phyloP scores from a whole-genome alignment of 2,888 invertebrate genomes.

The Cancer borealis region DNA sequence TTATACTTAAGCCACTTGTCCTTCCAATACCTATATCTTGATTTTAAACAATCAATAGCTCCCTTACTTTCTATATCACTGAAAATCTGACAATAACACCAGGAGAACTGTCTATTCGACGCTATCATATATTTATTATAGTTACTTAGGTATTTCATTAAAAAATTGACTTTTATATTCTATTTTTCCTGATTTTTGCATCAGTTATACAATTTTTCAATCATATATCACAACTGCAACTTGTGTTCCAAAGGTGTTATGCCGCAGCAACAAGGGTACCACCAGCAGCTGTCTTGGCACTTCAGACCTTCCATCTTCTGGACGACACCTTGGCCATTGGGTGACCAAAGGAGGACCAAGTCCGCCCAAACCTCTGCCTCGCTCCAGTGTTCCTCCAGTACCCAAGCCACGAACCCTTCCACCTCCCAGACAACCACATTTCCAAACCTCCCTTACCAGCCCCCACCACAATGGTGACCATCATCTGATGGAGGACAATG shows the following conservation, averaged over 20 bases:
- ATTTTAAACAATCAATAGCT: too few species aligned
- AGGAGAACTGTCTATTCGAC: too few species aligned
- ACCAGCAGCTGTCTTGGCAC: constrained; percentile 9
- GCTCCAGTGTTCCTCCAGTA: constrained; percentile 54
- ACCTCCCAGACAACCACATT: background rate
- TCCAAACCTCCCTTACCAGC: background rate
- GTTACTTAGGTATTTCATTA: too few species aligned
- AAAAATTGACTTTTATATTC: too few species aligned
- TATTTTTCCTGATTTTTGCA: too few species aligned
- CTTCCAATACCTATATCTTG: background rate
- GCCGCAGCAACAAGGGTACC: background rate
- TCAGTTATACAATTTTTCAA: background rate
- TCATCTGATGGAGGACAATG: constrained; percentile 36
- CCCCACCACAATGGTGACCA: constrained; percentile 41
- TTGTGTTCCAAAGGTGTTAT: background rate
- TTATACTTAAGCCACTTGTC: background rate
- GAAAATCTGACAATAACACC: too few species aligned
- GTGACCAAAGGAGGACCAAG: background rate
- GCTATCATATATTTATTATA: too few species aligned
- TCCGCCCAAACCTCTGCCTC: constrained; percentile 65
- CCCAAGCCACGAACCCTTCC: constrained; percentile 59
- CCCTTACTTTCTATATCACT: background rate
- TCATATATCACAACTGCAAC: background rate
- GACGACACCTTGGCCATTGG: background rate
- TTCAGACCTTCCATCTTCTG: background rate